phyloP scores from a whole-genome alignment of 2,888 invertebrate species.

The Punctoribates punctum region DNA sequence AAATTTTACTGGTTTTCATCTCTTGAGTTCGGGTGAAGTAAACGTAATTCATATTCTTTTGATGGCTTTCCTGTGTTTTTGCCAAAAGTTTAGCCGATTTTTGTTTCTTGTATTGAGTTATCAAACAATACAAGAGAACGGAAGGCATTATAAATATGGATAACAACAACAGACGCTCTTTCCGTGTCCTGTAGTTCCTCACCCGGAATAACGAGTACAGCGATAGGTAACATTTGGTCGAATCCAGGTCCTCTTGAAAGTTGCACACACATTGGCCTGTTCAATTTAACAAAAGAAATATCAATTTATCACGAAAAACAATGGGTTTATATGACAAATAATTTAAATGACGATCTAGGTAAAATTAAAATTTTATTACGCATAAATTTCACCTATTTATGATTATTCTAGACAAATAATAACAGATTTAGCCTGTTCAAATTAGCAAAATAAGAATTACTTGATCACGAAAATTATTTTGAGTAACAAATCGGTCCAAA shows the following conservation, averaged over 20 bases:
- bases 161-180: not conserved
- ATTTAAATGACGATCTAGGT: not conserved
- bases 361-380: too few species aligned
- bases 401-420: too few species aligned
- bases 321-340: not conserved
- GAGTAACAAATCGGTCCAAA: too few species aligned
- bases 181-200: not conserved
- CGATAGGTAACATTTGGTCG: not conserved
- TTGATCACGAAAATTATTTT: too few species aligned
- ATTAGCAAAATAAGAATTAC: too few species aligned
- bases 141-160: not conserved
- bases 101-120: not conserved
- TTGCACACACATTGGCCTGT: not conserved
- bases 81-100: not conserved
- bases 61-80: not conserved
- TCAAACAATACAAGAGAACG: not conserved
- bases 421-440: too few species aligned
- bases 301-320: not conserved
- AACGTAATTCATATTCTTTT: not conserved
- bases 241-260: not conserved
- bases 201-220: not conserved
- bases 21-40: not conserved
- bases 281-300: not conserved
- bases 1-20: not conserved
- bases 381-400: too few species aligned